Percentiles rank a stretch among this genome's conserved stretches.
Conservation (phyloP, 2,113 vertebrate genomes). For the Thamnaconus septentrionalis region DNA sequence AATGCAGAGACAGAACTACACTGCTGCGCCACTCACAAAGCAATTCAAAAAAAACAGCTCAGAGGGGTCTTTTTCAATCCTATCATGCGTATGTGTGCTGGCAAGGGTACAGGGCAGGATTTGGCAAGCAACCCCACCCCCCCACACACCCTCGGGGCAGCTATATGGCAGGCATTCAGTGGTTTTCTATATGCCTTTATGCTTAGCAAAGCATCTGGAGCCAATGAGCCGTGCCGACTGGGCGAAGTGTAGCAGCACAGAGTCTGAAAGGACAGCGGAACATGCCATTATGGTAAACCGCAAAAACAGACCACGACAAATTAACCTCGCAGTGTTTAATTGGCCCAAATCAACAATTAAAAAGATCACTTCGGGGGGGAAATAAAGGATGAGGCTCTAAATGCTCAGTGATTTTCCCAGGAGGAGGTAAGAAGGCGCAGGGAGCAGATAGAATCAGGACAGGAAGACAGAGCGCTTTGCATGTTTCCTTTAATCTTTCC, state of each 20-base stretch:
- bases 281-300: conserved; percentile 40
- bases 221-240: conserved; percentile 66
- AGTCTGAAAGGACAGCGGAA: conserved; percentile 58
- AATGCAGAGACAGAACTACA: conserved; percentile 57
- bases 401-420: not conserved
- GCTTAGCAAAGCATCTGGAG: conserved; percentile 76
- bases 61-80: conserved; percentile 58
- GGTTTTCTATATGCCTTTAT: conserved; percentile 65
- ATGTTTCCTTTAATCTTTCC: conserved; percentile 29
- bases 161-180: conserved; percentile 63
- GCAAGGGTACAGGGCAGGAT: conserved; percentile 53
- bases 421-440: conserved; percentile 11
- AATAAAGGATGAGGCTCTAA: not conserved
- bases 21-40: conserved; percentile 55
- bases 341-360: not conserved
- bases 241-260: conserved; percentile 57
- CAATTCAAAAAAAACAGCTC: conserved; percentile 67
- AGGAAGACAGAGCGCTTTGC: conserved; percentile 25
- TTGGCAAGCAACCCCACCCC: conserved; percentile 47
- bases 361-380: not conserved
- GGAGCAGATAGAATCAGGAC: conserved; percentile 41
- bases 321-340: not conserved
- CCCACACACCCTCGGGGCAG: conserved; percentile 55
- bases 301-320: conserved; percentile 27
- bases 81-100: conserved; percentile 62